Conservation (phyloP, 2,888 invertebrate genomes). For the Spialia ferax region DNA sequence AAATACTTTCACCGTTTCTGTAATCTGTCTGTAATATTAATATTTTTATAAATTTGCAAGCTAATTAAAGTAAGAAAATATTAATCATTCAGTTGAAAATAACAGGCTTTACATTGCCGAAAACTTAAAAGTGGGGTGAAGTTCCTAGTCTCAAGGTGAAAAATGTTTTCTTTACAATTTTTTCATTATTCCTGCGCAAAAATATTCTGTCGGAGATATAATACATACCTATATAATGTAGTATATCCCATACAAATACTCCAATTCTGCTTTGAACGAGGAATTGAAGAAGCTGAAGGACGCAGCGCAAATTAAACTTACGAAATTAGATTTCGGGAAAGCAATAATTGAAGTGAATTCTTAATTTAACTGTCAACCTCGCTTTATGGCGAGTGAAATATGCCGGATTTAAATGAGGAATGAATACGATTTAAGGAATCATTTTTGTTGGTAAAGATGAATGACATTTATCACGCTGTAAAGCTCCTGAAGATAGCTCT, state of each 20-base stretch:
- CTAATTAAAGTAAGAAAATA: too few species aligned
- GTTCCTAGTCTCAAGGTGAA: too few species aligned
- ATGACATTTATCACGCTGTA: neutral
- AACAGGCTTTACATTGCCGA: too few species aligned
- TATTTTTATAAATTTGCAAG: too few species aligned
- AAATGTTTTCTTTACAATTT: too few species aligned
- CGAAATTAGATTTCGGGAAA: slow-evolving; percentile 28
- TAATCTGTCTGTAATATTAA: too few species aligned
- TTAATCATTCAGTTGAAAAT: too few species aligned
- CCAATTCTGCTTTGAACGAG: slow-evolving; percentile 20
- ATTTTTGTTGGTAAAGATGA: neutral
- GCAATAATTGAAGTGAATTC: slow-evolving; percentile 27
- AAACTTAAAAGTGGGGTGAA: too few species aligned
- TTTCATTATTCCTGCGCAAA: too few species aligned
- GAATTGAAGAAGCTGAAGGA: slow-evolving; percentile 33
- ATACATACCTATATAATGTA: slow-evolving; percentile 22
- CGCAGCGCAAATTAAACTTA: slow-evolving; percentile 27
- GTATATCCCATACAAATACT: slow-evolving; percentile 31
- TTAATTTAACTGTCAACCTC: slow-evolving; percentile 30
- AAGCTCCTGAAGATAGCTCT: neutral
- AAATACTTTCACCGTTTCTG: too few species aligned
- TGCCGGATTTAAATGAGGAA: slow-evolving; percentile 11
- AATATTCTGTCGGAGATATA: slow-evolving; percentile 1
- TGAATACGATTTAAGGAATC: neutral
- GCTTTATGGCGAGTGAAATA: slow-evolving; percentile 20